Percentiles rank a stretch among this genome's conserved stretches.
Conservation (phyloP, 2,113 vertebrate species). For the Mirza zaza region DNA sequence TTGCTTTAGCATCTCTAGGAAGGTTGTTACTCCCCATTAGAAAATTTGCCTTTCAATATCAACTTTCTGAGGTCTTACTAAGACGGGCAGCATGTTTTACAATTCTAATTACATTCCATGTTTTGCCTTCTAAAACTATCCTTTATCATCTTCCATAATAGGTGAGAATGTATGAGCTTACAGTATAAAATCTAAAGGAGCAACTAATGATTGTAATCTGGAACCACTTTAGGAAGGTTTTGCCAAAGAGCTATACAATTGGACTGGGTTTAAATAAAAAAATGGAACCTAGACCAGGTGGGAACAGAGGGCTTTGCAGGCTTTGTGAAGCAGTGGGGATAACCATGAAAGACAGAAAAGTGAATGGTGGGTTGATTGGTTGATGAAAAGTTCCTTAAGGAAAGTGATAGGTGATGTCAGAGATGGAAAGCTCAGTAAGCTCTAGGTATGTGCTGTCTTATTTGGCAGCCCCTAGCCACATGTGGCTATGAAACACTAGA, state of each 20-base stretch:
- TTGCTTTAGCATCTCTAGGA: background rate
- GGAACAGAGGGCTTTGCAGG: background rate
- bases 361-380: background rate
- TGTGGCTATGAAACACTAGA: background rate
- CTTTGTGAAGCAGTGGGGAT: background rate
- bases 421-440: background rate
- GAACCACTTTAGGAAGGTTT: background rate
- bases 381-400: background rate
- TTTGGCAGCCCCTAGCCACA: background rate
- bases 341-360: background rate
- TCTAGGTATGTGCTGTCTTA: background rate
- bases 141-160: background rate
- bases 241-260: background rate
- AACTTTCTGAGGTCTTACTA: slow-evolving; percentile 5
- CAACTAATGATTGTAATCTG: background rate
- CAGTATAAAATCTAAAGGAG: background rate
- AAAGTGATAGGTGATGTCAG: background rate
- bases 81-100: background rate
- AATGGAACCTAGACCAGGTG: background rate
- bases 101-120: background rate
- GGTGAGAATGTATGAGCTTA: background rate
- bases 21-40: background rate
- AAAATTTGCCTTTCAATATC: background rate
- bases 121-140: background rate
- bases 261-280: background rate